These are phyloP conservation scores for Larimichthys polyactis DNA, from an alignment of 2,113 vertebrate species.

Conservation along the genomic window DNA sequence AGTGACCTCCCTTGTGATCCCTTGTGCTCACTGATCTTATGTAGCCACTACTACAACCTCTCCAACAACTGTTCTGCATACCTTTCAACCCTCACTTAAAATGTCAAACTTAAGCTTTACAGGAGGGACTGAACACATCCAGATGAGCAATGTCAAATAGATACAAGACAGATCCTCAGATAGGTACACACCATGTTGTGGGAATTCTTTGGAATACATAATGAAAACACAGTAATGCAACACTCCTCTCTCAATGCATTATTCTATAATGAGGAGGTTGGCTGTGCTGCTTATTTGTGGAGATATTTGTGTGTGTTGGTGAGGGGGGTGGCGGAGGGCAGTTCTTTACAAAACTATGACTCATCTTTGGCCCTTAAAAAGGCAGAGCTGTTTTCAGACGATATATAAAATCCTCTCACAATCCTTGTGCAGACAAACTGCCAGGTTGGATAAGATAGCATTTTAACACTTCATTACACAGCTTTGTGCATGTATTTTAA, in stretches of 20 bases:
- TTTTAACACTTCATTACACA: conserved; percentile 39
- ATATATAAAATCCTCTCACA: conserved; percentile 13
- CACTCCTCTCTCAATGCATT: conserved; percentile 55
- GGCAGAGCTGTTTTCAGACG: conserved; percentile 37
- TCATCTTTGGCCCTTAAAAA: conserved; percentile 53
- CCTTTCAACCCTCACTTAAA: conserved; percentile 41
- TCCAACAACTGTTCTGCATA: conserved; percentile 21
- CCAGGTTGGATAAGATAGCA: conserved; percentile 12
- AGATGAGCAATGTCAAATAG: conserved; percentile 41
- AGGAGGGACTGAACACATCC: conserved; percentile 26
- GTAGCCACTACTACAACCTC: conserved; percentile 37
- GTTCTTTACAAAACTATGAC: conserved; percentile 42
- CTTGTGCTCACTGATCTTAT: conserved; percentile 25
- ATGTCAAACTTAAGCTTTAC: conserved; percentile 32
- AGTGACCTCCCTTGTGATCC: conserved; percentile 1
- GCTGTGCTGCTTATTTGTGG: conserved; percentile 33
- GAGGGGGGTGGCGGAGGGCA: conserved; percentile 1
- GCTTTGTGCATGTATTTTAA: conserved; percentile 21
- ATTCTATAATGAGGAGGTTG: conserved; percentile 54
- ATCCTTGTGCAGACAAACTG: conserved; percentile 19
- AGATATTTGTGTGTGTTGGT: conserved; percentile 29
- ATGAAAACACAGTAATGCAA: conserved; percentile 59
- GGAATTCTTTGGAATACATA: conserved; percentile 57
- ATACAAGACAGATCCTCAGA: conserved; percentile 34
- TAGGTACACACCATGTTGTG: conserved; percentile 36